phyloP scores from a whole-genome alignment of 2,888 invertebrate species.

The Xiphydria camelus region DNA sequence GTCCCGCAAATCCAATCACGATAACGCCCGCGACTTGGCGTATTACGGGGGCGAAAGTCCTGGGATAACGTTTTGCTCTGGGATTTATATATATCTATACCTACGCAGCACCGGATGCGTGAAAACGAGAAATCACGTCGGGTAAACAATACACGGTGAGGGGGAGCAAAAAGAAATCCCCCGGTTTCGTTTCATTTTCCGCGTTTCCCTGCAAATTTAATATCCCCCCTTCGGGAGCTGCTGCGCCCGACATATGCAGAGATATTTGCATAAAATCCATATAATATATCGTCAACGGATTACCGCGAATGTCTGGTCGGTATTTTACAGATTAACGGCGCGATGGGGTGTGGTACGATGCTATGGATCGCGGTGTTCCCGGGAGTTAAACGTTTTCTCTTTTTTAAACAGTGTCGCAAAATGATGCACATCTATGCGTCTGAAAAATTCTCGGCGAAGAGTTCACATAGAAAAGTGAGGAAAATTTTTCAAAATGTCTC shows the following conservation, averaged over 20 bases:
- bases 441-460: too few species aligned
- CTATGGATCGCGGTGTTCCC: neutral
- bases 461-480: too few species aligned
- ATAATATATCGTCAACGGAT: conserved; percentile 14
- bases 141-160: conserved; percentile 27
- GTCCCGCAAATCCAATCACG: too few species aligned
- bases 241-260: conserved; percentile 14
- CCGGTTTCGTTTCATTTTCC: conserved; percentile 24
- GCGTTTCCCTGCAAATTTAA: conserved; percentile 32
- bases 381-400: too few species aligned
- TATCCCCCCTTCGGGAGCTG: conserved; percentile 23
- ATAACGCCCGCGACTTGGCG: too few species aligned
- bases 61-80: too few species aligned
- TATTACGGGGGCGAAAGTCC: too few species aligned
- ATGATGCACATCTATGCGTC: too few species aligned
- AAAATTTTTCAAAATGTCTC: too few species aligned
- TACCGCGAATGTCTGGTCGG: conserved; percentile 6
- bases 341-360: neutral
- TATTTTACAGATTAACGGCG: conserved; percentile 5
- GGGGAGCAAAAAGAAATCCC: conserved; percentile 25
- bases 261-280: conserved; percentile 25
- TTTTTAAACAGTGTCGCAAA: too few species aligned
- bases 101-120: too few species aligned
- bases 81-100: too few species aligned
- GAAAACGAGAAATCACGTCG: conserved; percentile 12